Evolutionary conservation across 30 jellyfish, hydroid and myxozoan genomes (phyloP).

Genomic region (Nemopilema nomurai): DNA sequence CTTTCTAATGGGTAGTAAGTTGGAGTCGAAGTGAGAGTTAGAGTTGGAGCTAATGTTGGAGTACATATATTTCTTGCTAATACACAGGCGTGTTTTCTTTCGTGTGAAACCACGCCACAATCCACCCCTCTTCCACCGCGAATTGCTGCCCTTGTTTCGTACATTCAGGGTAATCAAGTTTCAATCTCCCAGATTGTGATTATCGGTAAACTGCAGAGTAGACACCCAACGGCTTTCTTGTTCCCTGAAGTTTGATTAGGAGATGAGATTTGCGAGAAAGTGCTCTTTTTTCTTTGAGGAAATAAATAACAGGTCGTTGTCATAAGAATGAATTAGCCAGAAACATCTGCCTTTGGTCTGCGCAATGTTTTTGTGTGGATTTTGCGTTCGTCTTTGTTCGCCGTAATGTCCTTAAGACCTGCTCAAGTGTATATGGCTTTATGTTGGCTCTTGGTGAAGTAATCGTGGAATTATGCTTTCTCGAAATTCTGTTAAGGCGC

Average conservation of each 20-base stretch:
- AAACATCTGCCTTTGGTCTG: constrained; percentile 40
- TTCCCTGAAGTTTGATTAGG: neutral
- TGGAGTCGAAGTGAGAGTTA: too few species aligned
- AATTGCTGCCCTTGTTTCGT: too few species aligned
- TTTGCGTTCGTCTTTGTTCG: constrained; percentile 49
- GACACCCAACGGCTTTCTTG: neutral
- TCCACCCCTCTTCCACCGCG: too few species aligned
- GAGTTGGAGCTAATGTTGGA: too few species aligned
- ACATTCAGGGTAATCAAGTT: too few species aligned
- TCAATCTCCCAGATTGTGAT: neutral
- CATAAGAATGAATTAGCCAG: constrained; percentile 1
- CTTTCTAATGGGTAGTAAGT: too few species aligned
- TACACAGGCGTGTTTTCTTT: too few species aligned
- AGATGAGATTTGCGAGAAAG: neutral
- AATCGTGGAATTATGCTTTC: neutral
- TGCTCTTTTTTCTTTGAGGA: neutral
- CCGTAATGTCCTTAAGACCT: constrained; percentile 49
- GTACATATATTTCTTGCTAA: too few species aligned
- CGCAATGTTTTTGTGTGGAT: constrained; percentile 56
- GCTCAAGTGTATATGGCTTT: constrained; percentile 37
- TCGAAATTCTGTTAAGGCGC: neutral
- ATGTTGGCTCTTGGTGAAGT: neutral
- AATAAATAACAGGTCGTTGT: constrained; percentile 49
- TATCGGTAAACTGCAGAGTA: neutral
- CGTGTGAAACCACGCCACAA: too few species aligned